Evolutionary conservation across 1,140 invertebrate species (phyloP), one percentile per base, ranked within the genome.

Genomic region (Alviniconcha marisindica): DNA sequence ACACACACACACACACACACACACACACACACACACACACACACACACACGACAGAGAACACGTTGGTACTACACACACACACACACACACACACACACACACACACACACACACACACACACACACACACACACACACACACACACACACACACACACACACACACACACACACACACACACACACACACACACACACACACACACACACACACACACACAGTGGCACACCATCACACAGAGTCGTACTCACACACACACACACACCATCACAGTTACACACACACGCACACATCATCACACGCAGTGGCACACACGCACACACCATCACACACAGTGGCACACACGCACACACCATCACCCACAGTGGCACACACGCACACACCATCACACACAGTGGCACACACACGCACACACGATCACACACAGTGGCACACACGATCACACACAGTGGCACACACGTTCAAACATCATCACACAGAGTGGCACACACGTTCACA

Each of bases 261-360:
- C 21, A 63, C 10, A 63, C 60, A 63, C 21, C 10, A 10, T 5
- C 28, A n/a, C 21, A n/a, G 60, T 10, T 18, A 48, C 18, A 48
- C 44, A 48, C 44, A 48, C 71, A 42, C 36, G 21, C 71, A 74
- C 15, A 38, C n/a, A n/a, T n/a, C n/a, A n/a, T n/a, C n/a, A n/a
- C n/a, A n/a, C n/a, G n/a, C n/a, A n/a, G n/a, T n/a, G n/a, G n/a
- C 71, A 74, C 36, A 38, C 36, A 42, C 36, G 24, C 36, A 3
- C 71, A 74, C 36, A 74, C n/a, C n/a, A n/a, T n/a, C 36, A 38
- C 36, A 74, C 36, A 66, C 63, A 66, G n/a, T n/a, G n/a, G n/a
- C 28, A 66, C 63, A 33, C 28, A 66, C 63, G 10, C 28, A 33
- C 63, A 66, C 4, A 66, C 63, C 33, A 12, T 69, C 28, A 1